phyloP scores from a whole-genome alignment of 2,888 invertebrate genomes.

The Drosophila subsilvestris region DNA sequence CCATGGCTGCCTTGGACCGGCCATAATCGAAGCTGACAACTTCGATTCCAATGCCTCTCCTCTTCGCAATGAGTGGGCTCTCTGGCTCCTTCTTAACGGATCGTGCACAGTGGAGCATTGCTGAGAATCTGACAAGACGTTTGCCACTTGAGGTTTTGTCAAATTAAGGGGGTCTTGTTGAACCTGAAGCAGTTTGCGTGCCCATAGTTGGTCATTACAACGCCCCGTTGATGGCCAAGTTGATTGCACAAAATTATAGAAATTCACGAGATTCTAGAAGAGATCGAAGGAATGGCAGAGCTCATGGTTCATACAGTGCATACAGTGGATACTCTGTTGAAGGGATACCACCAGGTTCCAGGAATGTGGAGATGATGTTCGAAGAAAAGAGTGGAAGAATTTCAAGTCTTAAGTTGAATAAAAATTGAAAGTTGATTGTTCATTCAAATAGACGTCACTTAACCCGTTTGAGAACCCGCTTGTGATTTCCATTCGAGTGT shows the following conservation, averaged over 20 bases:
- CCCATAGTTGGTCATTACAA: constrained; percentile 53
- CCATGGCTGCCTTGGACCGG: constrained; percentile 37
- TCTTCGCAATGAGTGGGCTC: constrained; percentile 12
- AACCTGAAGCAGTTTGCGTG: constrained; percentile 16
- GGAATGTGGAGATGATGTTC: background rate
- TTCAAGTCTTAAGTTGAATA: background rate
- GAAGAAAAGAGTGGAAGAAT: background rate
- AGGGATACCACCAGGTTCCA: background rate
- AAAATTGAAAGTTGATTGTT: constrained; percentile 30
- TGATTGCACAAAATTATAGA: constrained; percentile 62
- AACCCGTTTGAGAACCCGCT: constrained; percentile 23
- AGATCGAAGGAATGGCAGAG: background rate
- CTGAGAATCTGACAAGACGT: constrained; percentile 34
- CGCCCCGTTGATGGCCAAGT: constrained; percentile 56
- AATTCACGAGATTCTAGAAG: constrained; percentile 23
- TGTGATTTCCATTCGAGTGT: constrained; percentile 24
- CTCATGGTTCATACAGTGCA: background rate
- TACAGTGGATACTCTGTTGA: background rate
- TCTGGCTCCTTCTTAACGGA: constrained; percentile 19
- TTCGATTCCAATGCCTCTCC: constrained; percentile 21
- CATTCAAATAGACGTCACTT: constrained; percentile 36
- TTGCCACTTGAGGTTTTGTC: constrained; percentile 53
- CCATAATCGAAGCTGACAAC: constrained; percentile 46
- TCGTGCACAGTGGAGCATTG: constrained; percentile 3
- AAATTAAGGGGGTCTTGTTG: constrained; percentile 48